Evolutionary conservation across 2,113 vertebrate species (phyloP).

Genomic region (Tachysurus vachellii): DNA sequence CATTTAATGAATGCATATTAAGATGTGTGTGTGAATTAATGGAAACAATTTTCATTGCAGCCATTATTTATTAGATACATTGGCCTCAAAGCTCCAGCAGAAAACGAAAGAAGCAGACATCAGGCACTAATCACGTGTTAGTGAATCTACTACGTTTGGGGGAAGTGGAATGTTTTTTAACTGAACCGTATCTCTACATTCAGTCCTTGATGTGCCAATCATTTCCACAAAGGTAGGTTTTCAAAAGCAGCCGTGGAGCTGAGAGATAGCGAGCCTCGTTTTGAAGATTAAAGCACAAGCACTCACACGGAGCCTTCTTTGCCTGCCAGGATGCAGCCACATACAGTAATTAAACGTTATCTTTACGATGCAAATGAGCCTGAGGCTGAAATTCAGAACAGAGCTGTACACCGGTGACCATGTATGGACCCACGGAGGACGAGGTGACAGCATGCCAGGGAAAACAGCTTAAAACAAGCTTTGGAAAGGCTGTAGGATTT

Average conservation of each 20-base stretch:
- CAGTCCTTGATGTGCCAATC: conserved; percentile 16
- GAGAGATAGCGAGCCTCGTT: conserved; percentile 25
- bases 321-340: conserved; percentile 47
- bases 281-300: conserved; percentile 40
- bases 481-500: neutral
- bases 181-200: conserved; percentile 1
- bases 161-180: neutral
- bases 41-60: neutral
- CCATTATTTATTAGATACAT: neutral
- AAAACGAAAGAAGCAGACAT: too few species aligned
- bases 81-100: neutral
- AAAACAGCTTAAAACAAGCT: neutral
- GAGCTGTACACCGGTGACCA: neutral
- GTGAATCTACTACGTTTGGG: neutral
- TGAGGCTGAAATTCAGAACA: conserved; percentile 39
- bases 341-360: conserved; percentile 53
- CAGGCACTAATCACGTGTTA: neutral
- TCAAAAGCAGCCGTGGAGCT: conserved; percentile 27
- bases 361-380: conserved; percentile 54
- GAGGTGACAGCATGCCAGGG: neutral
- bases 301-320: conserved; percentile 25
- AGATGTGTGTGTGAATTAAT: neutral
- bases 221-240: conserved; percentile 41
- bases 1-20: neutral
- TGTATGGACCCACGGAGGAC: neutral